Evolutionary conservation across 2,113 vertebrate genomes (phyloP), one percentile per base, ranked within the genome.

Genomic region (Noturus placidus): DNA sequence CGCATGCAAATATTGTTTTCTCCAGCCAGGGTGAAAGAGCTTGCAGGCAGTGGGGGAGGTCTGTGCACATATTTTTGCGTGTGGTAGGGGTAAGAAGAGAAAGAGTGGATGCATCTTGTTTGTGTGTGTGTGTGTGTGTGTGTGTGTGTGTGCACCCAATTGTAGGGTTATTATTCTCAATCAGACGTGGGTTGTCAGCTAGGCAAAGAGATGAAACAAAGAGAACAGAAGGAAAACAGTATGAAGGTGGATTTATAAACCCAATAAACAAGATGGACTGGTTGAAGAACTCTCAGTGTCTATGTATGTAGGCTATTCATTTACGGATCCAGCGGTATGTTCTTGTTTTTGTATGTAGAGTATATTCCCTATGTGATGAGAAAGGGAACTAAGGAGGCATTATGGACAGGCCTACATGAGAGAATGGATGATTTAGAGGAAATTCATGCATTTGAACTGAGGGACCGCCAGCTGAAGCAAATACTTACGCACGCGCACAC

Each of bases 181-280:
- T 92, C 89, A 61, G 86, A 87, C 88, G 92, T 92, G 87, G 88
- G 84, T 86, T 92, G 91, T 89, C 87, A 89, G 91, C 93, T 59
- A 35, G 90, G 84, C 82, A 72, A 88, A 91, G 86, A 93, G 92
- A 93, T 94, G 92, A 95, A 93, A 94, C 93, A 94, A 93, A 93
- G 91, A 93, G 90, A 88, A 88, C 76, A 90, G 82, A 85, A 85
- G 59, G n/a, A 33, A 83, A 77, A 42, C 42, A 42, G 56, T 52
- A 57, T 50, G 65, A 70, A 35, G 52, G 25, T 61, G 56, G 38
- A 61, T 50, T 77, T 83, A 20, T 81, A 27, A 46, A 61, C 57
- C 79, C 52, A 82, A 74, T 56, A 74, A 56, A 30, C 54, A 50
- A 70, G 61, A 27, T 57, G 59, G 30, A 54, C 27, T 81, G 56